Conservation (phyloP, 2,797 vertebrate genomes). For the Cirrhinus mrigala region DNA sequence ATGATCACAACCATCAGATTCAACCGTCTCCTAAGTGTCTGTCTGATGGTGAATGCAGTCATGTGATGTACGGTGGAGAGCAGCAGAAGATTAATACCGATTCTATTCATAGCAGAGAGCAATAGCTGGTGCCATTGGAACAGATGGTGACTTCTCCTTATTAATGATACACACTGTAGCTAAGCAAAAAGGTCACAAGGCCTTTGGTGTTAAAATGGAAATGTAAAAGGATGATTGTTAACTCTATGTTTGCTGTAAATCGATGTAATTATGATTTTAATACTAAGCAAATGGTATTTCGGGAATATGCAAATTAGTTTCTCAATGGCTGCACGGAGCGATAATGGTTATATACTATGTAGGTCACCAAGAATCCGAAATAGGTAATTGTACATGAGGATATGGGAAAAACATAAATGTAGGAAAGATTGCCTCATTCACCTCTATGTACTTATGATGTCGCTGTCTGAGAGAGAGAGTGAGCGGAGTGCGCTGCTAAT, state of each 20-base stretch:
- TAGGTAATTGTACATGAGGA: neutral
- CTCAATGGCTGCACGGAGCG: neutral
- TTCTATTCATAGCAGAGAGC: slow-evolving; percentile 61
- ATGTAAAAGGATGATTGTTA: neutral
- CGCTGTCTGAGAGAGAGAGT: neutral
- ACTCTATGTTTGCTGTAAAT: slow-evolving; percentile 1
- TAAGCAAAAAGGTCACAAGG: slow-evolving; percentile 51
- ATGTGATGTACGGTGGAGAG: slow-evolving; percentile 34
- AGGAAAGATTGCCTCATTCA: slow-evolving; percentile 7
- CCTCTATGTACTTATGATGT: neutral
- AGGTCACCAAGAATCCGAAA: slow-evolving; percentile 8
- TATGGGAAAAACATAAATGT: slow-evolving; percentile 20
- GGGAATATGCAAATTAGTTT: neutral
- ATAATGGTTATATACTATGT: slow-evolving; percentile 1
- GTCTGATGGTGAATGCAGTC: slow-evolving; percentile 39
- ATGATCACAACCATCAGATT: neutral
- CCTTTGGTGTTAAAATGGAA: neutral
- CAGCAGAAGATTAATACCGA: slow-evolving; percentile 45
- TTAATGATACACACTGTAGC: slow-evolving; percentile 58
- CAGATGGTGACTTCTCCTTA: slow-evolving; percentile 58
- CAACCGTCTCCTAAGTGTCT: slow-evolving; percentile 9
- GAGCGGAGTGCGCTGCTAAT: neutral
- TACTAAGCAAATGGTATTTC: neutral
- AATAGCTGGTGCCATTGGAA: slow-evolving; percentile 51
- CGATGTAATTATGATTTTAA: neutral